Conservation (phyloP, 2,113 vertebrate species). For the Atrichornis clamosus region DNA sequence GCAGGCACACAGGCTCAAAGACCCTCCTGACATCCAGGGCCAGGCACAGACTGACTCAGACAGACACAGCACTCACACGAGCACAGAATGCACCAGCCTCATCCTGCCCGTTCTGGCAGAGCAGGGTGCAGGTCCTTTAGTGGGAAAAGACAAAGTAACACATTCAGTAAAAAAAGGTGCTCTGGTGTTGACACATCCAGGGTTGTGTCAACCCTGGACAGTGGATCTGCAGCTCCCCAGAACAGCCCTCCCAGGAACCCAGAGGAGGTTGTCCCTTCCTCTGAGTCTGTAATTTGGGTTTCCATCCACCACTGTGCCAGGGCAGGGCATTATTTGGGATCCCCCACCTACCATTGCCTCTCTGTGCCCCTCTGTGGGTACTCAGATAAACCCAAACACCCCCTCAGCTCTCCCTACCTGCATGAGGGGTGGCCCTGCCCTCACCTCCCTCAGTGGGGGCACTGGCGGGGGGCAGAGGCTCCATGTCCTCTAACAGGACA, state of each 20-base stretch:
- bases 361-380: not conserved
- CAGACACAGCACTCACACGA: not conserved
- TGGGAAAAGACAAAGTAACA: not conserved
- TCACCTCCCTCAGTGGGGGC: too few relatives aligned
- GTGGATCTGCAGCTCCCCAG: not conserved
- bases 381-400: not conserved
- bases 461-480: not conserved
- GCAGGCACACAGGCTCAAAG: not conserved
- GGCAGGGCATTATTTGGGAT: not conserved
- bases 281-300: not conserved
- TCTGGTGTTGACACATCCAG: not conserved
- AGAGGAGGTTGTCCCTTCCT: not conserved
- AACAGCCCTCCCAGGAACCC: not conserved
- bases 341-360: not conserved
- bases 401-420: not conserved
- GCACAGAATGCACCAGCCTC: not conserved
- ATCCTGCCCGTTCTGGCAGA: not conserved
- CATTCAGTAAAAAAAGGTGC: not conserved
- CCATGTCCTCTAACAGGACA: not conserved
- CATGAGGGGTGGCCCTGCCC: fast-evolving
- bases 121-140: not conserved
- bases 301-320: not conserved
- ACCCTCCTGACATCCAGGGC: fast-evolving
- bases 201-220: not conserved
- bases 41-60: not conserved